Percentiles rank a stretch among this genome's conserved stretches.
These are phyloP conservation scores for Musca domestica DNA, from an alignment of 1,140 invertebrate genomes.

Conservation along the genomic window DNA sequence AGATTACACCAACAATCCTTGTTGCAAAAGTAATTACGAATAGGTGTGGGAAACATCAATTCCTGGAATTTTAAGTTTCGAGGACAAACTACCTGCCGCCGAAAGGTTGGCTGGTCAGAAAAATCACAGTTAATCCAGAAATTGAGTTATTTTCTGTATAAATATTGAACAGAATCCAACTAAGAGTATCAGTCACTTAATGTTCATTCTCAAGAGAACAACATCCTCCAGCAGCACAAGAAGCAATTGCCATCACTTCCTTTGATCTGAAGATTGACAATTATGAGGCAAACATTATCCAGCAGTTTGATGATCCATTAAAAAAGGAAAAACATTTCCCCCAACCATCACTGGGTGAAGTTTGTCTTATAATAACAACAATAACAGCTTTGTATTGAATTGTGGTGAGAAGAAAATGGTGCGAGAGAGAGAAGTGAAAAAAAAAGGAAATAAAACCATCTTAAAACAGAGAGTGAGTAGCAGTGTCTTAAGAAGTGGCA, in stretches of 20 bases:
- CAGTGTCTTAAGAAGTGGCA: neutral
- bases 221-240: neutral
- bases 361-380: constrained; percentile 50
- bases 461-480: neutral
- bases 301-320: constrained; percentile 30
- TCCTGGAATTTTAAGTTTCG: too few species aligned
- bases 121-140: too few species aligned
- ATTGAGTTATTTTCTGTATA: neutral
- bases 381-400: neutral
- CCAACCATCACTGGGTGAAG: constrained; percentile 53
- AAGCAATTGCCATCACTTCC: neutral
- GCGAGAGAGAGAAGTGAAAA: too few species aligned
- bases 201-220: neutral
- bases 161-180: neutral
- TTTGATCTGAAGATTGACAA: neutral
- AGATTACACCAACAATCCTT: too few species aligned
- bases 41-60: too few species aligned
- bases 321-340: constrained; percentile 8
- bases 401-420: too few species aligned
- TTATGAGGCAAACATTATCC: constrained; percentile 51
- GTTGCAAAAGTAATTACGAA: too few species aligned
- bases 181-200: constrained; percentile 6
- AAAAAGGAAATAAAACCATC: neutral
- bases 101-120: too few species aligned
- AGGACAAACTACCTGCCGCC: too few species aligned